These are phyloP conservation scores for Lepilemur ruficaudatus DNA, from an alignment of 2,797 vertebrate species.

Conservation along the genomic window DNA sequence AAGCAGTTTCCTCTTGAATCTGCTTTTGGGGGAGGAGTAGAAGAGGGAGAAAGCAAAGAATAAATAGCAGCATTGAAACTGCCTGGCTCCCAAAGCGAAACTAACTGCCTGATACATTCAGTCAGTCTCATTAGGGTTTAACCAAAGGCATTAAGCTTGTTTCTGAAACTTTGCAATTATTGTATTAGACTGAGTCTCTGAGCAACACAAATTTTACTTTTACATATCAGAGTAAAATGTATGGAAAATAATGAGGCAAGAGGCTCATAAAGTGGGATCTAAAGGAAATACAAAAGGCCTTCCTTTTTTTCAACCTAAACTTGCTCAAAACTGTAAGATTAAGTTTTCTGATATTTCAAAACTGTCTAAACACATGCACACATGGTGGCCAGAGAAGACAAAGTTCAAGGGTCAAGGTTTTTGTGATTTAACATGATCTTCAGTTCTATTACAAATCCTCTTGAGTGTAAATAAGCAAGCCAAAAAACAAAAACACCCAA, in stretches of 20 bases:
- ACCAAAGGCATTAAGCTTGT: neutral
- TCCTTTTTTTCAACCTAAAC: neutral
- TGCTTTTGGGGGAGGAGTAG: neutral
- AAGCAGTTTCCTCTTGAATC: constrained; percentile 27
- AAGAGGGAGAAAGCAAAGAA: constrained; percentile 35
- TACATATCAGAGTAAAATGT: neutral
- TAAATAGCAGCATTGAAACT: constrained; percentile 40
- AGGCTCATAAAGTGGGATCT: neutral
- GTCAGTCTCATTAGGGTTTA: neutral
- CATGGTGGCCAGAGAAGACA: neutral
- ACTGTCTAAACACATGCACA: neutral
- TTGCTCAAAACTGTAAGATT: neutral
- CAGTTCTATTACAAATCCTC: neutral
- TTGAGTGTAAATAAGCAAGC: constrained; percentile 2
- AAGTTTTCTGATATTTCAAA: constrained; percentile 23
- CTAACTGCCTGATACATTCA: neutral
- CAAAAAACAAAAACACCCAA: neutral
- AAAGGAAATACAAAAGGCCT: neutral
- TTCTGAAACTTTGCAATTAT: constrained; percentile 35
- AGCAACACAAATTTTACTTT: constrained; percentile 6
- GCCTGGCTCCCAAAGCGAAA: neutral
- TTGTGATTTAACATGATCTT: constrained; percentile 25
- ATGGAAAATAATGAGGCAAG: constrained; percentile 14
- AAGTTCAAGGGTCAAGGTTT: constrained; percentile 35
- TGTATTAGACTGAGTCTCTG: neutral